Base-by-base conservation (phyloP, 2,113 vertebrate species). In the Pygoscelis antarcticus region DNA sequence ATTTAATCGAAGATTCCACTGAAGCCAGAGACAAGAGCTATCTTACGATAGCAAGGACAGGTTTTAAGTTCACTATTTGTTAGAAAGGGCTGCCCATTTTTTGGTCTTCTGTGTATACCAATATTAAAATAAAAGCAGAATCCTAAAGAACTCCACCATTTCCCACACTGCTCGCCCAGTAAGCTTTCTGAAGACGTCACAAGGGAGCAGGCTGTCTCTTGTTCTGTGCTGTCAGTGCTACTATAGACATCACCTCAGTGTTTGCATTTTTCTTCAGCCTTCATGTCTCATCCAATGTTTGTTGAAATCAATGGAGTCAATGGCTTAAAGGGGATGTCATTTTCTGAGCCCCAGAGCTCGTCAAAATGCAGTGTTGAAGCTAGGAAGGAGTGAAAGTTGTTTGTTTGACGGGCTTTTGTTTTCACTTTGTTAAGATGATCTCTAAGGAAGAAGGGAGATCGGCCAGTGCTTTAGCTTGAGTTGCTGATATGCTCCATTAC, bases 181-280 rank as follows among this genome's bases (percentile, higher is more conserved):
- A 25, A 89, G 25, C 57, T 83, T 88, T 77, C 77, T 91, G 89
- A 82, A 89, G 60, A 23, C 70, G 57, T 60, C 47, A 72, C 87
- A 91, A 79, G 81, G 69, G 52, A 90, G 54, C 20, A 69, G 79
- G 46, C 52, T 77, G 57, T 55, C 87, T 91, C 66, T 64, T 47
- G 18, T 80, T 91, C 61, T 68, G 34, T 54, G 66, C 74, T 85
- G 75, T 83, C 90, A 86, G 66, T 76, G 78, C 36, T 87, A 7
- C 84, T 91, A 69, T 65, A 90, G 81, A 58, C 75, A 80, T 86
- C 92, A 65, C 62, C 75, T 86, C 79, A 2, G 34, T 25, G 36
- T 60, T 93, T 96, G 89, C 81, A 88, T 96, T 90, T 90, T 94
- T 61, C 81, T 74, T 70, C 89, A 58, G 68, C 38, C 83, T 49